Percentiles rank a stretch among this genome's conserved stretches.
These are phyloP conservation scores for Sinocyclocheilus anshuiensis DNA, from an alignment of 2,113 vertebrate genomes.

Conservation along the genomic window DNA sequence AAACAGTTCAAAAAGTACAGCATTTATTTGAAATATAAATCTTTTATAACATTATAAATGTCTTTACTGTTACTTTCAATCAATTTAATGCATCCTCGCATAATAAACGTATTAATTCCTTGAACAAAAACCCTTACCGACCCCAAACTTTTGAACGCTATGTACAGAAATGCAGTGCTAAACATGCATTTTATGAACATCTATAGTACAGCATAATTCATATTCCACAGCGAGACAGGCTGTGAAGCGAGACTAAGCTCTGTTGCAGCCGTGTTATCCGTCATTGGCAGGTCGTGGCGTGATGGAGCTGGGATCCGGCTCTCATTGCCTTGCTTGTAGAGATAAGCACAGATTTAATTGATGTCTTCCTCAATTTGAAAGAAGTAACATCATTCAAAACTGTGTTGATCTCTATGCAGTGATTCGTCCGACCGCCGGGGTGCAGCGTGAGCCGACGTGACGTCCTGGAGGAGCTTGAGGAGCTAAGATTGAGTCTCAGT, in stretches of 20 bases:
- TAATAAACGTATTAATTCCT: neutral
- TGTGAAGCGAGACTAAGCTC: neutral
- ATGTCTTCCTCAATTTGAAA: constrained; percentile 79
- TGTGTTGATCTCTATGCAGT: constrained; percentile 76
- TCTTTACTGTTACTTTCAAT: neutral
- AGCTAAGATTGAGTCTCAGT: neutral
- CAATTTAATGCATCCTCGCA: neutral
- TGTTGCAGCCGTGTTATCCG: neutral
- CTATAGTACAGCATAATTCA: neutral
- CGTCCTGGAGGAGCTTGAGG: constrained; percentile 15
- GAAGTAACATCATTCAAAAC: constrained; percentile 87
- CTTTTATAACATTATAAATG: neutral
- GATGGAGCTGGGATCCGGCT: constrained; percentile 42
- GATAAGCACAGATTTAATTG: constrained; percentile 87
- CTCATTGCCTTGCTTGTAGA: constrained; percentile 70
- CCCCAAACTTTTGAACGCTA: neutral
- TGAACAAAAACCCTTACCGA: neutral
- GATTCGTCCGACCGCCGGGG: neutral
- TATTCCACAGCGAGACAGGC: neutral
- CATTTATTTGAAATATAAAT: no score
- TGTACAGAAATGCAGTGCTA: neutral
- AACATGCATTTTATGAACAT: neutral
- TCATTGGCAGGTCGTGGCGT: neutral
- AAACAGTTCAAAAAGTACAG: no score
- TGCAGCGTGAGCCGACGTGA: neutral